A percentile compares a stretch with the other conserved stretches of the same genome.
These are phyloP conservation scores for Typhlichthys eigenmanni DNA, from an alignment of 2,797 vertebrate species.

Conservation along the genomic window DNA sequence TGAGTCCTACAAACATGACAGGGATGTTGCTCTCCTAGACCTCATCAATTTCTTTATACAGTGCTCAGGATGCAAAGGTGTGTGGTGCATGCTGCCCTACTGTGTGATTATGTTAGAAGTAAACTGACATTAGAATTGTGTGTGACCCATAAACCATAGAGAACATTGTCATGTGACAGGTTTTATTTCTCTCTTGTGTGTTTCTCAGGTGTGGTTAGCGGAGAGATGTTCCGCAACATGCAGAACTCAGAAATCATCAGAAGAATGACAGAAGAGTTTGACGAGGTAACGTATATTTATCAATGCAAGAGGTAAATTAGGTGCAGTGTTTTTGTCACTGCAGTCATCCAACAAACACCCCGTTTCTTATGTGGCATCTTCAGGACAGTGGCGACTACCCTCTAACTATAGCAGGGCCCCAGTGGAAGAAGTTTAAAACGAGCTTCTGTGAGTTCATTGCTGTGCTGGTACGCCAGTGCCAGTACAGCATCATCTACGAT, in stretches of 20 bases:
- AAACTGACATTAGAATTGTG: neutral
- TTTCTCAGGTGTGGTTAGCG: slow-evolving; percentile 90
- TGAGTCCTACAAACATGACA: slow-evolving; percentile 96
- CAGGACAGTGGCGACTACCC: slow-evolving; percentile 99
- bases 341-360: neutral
- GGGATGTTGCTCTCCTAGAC: slow-evolving; percentile 95
- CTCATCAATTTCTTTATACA: slow-evolving; percentile 99
- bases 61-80: slow-evolving; percentile 99
- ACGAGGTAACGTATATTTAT: slow-evolving; percentile 84
- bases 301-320: too few species aligned
- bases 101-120: neutral
- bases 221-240: slow-evolving; percentile 99
- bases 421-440: slow-evolving; percentile 99
- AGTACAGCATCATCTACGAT: slow-evolving; percentile 99
- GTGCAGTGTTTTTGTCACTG: neutral
- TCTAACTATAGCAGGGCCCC: slow-evolving; percentile 96
- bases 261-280: slow-evolving; percentile 99
- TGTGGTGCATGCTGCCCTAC: slow-evolving; percentile 28
- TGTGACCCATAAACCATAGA: neutral
- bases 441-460: slow-evolving; percentile 99
- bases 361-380: slow-evolving; percentile 41
- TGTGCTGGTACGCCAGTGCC: slow-evolving; percentile 96
- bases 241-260: slow-evolving; percentile 99
- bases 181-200: slow-evolving; percentile 10
- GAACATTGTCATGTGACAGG: too few species aligned